Evolutionary conservation across 2,113 vertebrate species (phyloP), one percentile per base, ranked within the genome.

Genomic region (Toxotes jaculatrix): DNA sequence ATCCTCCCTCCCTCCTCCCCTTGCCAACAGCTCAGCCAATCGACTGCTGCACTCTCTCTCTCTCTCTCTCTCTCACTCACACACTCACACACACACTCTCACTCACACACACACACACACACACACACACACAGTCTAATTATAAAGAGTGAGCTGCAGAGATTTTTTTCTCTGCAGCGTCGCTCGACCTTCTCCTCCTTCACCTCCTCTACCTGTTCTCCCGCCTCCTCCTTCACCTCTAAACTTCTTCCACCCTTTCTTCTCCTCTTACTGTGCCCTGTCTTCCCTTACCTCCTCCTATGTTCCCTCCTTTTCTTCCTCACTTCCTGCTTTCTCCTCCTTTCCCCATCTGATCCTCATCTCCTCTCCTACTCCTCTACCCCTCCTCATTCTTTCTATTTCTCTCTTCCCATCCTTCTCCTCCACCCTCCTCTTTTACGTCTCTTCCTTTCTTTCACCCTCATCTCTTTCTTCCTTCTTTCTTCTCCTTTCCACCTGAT

Each of bases 21-120:
- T 43, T 81, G 74, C 84, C 84, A 89, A 89, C 84, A 87, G 71
- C 81, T 82, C 42, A 7, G 57, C 81, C 81, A 89, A 89, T 86
- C 80, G 79, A 77, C 36, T 34, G 47, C 70, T 45, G 65, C 31
- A 2, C 42, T 27, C 27, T 27, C 27, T 27, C 1, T 27, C 27
- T 27, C 27, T 27, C 27, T 27, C 27, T 27, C 27, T 27, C 27
- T 27, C 27, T 27, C 55, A 31, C 55, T 31, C 57, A 34, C 72
- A 31, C 72, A 31, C 74, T 43, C 49, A 65, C 34, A 53, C 45
- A 34, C 61, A 38, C 47, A 49, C 45, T 51, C 64, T 17, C 77
- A 36, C 77, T 59, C 77, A 51, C 63, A 38, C 59, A 38, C 59
- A 61, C 59, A 61, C 73, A 43, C 73, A 32, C 74, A 66, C 51